A percentile compares a stretch with the other conserved stretches of the same genome.
Conservation (phyloP, 1,140 invertebrate species). For the Battus philenor region DNA sequence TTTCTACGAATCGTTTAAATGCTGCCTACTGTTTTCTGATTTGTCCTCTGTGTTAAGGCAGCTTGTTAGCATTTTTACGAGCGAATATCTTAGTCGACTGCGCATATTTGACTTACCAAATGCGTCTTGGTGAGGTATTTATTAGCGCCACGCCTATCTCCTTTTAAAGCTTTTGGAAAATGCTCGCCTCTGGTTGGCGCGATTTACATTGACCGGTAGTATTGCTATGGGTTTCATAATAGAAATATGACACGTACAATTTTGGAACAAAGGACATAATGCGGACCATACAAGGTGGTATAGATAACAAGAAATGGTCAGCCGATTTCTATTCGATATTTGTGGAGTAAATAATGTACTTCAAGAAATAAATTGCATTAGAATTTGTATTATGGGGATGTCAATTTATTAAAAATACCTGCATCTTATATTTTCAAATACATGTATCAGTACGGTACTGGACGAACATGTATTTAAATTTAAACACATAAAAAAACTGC, state of each 20-base stretch:
- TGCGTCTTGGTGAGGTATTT: slow-evolving; percentile 15
- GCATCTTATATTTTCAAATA: no score
- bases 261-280: slow-evolving; percentile 3
- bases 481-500: no score
- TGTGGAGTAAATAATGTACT: no score
- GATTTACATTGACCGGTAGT: not conserved
- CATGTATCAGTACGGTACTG: no score
- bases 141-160: slow-evolving; percentile 18
- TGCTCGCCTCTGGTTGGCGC: slow-evolving; percentile 1
- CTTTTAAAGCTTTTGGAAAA: slow-evolving; percentile 7
- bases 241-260: slow-evolving; percentile 3
- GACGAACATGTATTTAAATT: no score
- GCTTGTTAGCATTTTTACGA: slow-evolving; percentile 31
- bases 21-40: slow-evolving; percentile 19
- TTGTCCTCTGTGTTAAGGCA: slow-evolving; percentile 33
- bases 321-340: not conserved
- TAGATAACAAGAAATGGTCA: slow-evolving; percentile 2
- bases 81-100: slow-evolving; percentile 10
- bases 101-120: slow-evolving; percentile 16
- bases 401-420: no score
- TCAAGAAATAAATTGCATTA: no score
- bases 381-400: no score
- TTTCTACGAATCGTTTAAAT: not conserved
- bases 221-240: slow-evolving; percentile 2
- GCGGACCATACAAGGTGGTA: slow-evolving; percentile 17